Conservation (phyloP, 2,888 invertebrate species). For the Sclerodermus sp. region DNA sequence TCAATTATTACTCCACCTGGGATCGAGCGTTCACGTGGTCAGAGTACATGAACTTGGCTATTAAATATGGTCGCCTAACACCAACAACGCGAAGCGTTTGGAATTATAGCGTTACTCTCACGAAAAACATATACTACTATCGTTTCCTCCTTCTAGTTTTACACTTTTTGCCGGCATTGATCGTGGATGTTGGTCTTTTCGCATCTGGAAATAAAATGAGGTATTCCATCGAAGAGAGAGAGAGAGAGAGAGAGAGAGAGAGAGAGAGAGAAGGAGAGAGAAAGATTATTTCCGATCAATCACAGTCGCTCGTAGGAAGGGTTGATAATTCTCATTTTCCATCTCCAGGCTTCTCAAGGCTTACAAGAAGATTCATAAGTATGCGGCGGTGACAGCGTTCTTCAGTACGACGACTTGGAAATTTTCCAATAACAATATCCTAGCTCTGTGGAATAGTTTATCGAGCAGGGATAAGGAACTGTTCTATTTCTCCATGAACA, state of each 20-base stretch:
- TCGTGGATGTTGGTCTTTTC: conserved; percentile 62
- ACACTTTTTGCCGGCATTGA: conserved; percentile 67
- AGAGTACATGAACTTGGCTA: conserved; percentile 64
- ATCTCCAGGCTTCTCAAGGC: conserved; percentile 57
- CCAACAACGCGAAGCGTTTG: conserved; percentile 71
- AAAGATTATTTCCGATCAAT: no score
- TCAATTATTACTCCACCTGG: conserved; percentile 77
- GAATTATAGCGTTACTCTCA: conserved; percentile 69
- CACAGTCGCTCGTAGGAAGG: no score
- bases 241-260: no score
- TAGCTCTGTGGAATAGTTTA: conserved; percentile 55
- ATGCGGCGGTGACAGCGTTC: conserved; percentile 56
- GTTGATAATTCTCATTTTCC: no score
- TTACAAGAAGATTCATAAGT: conserved; percentile 59
- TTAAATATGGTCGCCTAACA: conserved; percentile 62
- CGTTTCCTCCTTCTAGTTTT: conserved; percentile 63
- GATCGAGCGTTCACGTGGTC: conserved; percentile 84
- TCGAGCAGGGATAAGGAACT: conserved; percentile 52
- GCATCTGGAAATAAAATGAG: conserved; percentile 66
- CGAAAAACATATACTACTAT: conserved; percentile 63
- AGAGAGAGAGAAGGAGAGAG: no score
- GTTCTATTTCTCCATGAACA: conserved; percentile 59
- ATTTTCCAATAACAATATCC: conserved; percentile 39
- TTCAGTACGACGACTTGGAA: conserved; percentile 57
- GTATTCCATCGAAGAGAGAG: conserved; percentile 56